Evolutionary conservation across 2,113 vertebrate species (phyloP).

Genomic region (Eolophus roseicapilla): DNA sequence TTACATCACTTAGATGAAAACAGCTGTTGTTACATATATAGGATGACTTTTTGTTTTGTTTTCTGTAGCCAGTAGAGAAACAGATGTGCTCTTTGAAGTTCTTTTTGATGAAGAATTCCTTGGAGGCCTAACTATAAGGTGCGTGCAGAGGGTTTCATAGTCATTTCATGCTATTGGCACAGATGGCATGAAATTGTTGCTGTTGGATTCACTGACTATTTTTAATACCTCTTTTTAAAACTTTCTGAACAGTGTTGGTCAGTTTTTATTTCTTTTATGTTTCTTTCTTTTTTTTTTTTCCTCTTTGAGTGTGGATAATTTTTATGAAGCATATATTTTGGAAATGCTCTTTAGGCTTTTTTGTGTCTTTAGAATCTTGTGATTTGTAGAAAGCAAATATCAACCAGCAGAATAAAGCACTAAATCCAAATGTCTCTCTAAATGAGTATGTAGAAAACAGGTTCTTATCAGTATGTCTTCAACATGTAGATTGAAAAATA

Average conservation of each 20-base stretch:
- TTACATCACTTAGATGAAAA: background rate
- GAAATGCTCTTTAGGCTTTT: background rate
- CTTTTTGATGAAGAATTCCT: constrained; percentile 97
- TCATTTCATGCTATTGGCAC: background rate
- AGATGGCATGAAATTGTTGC: background rate
- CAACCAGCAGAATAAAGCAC: background rate
- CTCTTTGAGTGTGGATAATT: background rate
- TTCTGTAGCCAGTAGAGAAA: constrained; percentile 87
- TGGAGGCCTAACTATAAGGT: constrained; percentile 95
- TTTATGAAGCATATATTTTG: background rate
- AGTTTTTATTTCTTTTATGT: background rate
- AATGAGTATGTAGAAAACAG: background rate
- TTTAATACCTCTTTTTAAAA: background rate
- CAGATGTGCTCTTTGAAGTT: constrained; percentile 96
- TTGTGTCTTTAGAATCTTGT: background rate
- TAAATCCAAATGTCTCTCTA: background rate
- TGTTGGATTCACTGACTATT: background rate
- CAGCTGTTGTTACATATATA: background rate
- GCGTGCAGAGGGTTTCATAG: background rate
- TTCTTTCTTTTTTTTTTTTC: background rate
- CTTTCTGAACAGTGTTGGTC: background rate
- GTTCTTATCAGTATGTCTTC: background rate
- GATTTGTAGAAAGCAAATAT: background rate
- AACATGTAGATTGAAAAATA: background rate
- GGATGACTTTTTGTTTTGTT: constrained; percentile 1